A percentile compares a stretch with the other conserved stretches of the same genome.
These are phyloP conservation scores for Platygyra sinensis DNA, from an alignment of 64 coral and sea anemone genomes.

Conservation along the genomic window DNA sequence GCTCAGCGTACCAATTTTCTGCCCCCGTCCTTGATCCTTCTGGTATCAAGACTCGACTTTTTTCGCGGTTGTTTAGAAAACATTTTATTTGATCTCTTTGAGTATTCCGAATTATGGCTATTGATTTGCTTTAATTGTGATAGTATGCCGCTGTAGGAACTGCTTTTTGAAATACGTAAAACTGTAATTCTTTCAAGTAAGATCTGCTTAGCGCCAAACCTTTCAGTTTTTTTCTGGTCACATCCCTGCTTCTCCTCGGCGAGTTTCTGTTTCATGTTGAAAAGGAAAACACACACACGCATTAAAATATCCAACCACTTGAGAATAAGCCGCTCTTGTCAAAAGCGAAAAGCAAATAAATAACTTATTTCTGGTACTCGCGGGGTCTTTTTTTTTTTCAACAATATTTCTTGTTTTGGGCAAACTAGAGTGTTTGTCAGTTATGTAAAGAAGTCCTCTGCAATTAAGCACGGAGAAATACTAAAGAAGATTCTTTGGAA, in stretches of 20 bases:
- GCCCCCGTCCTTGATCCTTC: too few species aligned
- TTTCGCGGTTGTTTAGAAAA: too few species aligned
- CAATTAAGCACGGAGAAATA: background rate
- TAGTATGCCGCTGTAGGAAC: too few species aligned
- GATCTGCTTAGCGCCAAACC: background rate
- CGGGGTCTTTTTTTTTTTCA: background rate
- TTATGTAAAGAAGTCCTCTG: background rate
- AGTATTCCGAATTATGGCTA: background rate
- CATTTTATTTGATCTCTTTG: slow-evolving; percentile 29
- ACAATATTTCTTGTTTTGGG: background rate
- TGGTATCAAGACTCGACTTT: too few species aligned
- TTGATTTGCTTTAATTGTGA: background rate
- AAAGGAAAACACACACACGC: background rate
- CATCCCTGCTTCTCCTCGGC: background rate
- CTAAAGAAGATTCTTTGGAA: background rate
- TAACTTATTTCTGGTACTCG: too few species aligned
- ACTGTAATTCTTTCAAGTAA: too few species aligned
- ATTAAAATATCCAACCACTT: background rate
- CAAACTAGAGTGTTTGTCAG: background rate
- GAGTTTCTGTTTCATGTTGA: background rate
- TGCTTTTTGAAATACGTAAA: too few species aligned
- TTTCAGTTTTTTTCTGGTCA: background rate
- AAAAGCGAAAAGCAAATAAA: background rate
- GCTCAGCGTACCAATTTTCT: too few species aligned
- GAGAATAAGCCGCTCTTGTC: background rate